Evolutionary conservation across 2,888 invertebrate genomes (phyloP).

Genomic region (Cataglyphis albicans): DNA sequence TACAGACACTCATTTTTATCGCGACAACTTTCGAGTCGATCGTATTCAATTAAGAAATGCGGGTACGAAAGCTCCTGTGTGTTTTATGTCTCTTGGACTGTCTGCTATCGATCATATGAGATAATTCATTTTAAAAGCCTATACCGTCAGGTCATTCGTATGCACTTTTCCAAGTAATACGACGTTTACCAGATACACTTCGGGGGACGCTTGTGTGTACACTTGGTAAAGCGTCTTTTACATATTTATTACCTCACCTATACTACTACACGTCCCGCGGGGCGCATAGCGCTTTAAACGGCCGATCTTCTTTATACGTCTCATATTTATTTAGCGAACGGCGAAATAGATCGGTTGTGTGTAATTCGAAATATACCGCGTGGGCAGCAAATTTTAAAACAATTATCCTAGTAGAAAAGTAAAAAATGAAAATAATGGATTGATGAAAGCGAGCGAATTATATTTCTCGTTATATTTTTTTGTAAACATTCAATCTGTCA

Average conservation of each 20-base stretch:
- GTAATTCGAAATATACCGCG: constrained; percentile 46
- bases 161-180: constrained; percentile 65
- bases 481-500: background rate
- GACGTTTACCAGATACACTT: constrained; percentile 58
- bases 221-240: constrained; percentile 74
- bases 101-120: constrained; percentile 53
- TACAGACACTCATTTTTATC: background rate
- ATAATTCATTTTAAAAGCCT: constrained; percentile 59
- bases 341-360: constrained; percentile 53
- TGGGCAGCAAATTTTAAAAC: constrained; percentile 37
- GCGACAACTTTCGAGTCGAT: background rate
- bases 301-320: constrained; percentile 63
- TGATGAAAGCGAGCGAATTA: background rate
- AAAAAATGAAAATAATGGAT: background rate
- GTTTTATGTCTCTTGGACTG: constrained; percentile 26
- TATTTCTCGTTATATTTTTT: background rate
- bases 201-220: constrained; percentile 35
- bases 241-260: constrained; percentile 76
- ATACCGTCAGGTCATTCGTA: constrained; percentile 57
- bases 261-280: constrained; percentile 68
- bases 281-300: constrained; percentile 77
- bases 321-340: constrained; percentile 64
- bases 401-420: constrained; percentile 58
- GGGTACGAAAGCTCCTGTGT: background rate
- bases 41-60: constrained; percentile 9